Evolutionary conservation across 2,888 invertebrate genomes (phyloP).

Genomic region (Philhelius pedissequus): DNA sequence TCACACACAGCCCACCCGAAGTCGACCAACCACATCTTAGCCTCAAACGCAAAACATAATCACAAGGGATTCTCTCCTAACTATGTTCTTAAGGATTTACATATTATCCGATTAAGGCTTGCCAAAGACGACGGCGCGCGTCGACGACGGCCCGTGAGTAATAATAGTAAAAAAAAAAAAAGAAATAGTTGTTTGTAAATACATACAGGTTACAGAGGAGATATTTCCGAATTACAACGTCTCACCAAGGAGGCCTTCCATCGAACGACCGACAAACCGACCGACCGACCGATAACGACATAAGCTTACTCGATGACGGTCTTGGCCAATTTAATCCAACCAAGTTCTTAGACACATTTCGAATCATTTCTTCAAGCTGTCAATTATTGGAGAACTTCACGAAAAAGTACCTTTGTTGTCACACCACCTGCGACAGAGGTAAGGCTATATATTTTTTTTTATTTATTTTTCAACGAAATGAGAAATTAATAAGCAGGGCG

Average conservation of each 20-base stretch:
- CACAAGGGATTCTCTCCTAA: slow-evolving; percentile 26
- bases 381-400: slow-evolving; percentile 15
- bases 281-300: no score
- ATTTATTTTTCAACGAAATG: neutral
- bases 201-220: neutral
- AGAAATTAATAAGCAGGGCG: neutral
- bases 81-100: slow-evolving; percentile 46
- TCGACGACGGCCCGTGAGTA: slow-evolving; percentile 24
- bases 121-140: slow-evolving; percentile 21
- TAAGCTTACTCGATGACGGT: slow-evolving; percentile 2
- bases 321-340: slow-evolving; percentile 34
- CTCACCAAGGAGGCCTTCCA: neutral
- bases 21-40: slow-evolving; percentile 31
- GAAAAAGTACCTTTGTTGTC: neutral
- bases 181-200: neutral
- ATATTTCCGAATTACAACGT: slow-evolving; percentile 6
- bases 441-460: neutral
- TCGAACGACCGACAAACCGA: no score
- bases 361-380: slow-evolving; percentile 23
- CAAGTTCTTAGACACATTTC: slow-evolving; percentile 12
- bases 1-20: neutral
- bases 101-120: slow-evolving; percentile 60
- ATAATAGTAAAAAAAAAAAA: slow-evolving; percentile 25
- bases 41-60: slow-evolving; percentile 33
- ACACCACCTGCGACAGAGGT: slow-evolving; percentile 1